Conservation (phyloP, 2,888 invertebrate genomes). For the Proisotoma minuta region DNA sequence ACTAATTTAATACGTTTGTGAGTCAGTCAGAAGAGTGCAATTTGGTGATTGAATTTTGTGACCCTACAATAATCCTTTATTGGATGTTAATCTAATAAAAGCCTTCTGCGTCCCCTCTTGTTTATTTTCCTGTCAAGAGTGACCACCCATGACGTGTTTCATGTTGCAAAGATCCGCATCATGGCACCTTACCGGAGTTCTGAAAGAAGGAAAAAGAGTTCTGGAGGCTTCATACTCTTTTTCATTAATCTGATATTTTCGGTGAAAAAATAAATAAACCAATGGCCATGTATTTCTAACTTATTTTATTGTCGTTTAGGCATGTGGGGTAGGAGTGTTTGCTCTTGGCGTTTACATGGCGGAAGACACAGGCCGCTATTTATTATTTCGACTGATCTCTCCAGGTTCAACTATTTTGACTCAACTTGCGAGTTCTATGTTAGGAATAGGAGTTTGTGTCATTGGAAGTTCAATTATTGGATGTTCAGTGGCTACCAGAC, state of each 20-base stretch:
- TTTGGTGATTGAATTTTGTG: too few relatives aligned
- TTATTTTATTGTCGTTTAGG: conserved; percentile 23
- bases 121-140: too few relatives aligned
- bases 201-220: not conserved
- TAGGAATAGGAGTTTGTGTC: conserved; percentile 43
- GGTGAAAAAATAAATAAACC: conserved; percentile 27
- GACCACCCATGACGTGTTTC: too few relatives aligned
- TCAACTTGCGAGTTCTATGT: conserved; percentile 41
- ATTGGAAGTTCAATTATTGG: conserved; percentile 45
- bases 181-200: not conserved
- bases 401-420: conserved; percentile 42
- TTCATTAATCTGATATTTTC: conserved; percentile 47
- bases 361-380: conserved; percentile 39
- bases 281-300: not conserved
- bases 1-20: too few relatives aligned
- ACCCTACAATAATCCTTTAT: too few relatives aligned
- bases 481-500: conserved; percentile 40
- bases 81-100: too few relatives aligned
- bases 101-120: too few relatives aligned
- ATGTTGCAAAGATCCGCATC: too few relatives aligned
- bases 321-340: conserved; percentile 41
- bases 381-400: conserved; percentile 43
- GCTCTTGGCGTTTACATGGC: conserved; percentile 38
- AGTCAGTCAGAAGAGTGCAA: too few relatives aligned
- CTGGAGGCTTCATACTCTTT: conserved; percentile 36